These are phyloP conservation scores for Acestrorhynchus altus DNA, from an alignment of 2,797 vertebrate species.

Conservation along the genomic window DNA sequence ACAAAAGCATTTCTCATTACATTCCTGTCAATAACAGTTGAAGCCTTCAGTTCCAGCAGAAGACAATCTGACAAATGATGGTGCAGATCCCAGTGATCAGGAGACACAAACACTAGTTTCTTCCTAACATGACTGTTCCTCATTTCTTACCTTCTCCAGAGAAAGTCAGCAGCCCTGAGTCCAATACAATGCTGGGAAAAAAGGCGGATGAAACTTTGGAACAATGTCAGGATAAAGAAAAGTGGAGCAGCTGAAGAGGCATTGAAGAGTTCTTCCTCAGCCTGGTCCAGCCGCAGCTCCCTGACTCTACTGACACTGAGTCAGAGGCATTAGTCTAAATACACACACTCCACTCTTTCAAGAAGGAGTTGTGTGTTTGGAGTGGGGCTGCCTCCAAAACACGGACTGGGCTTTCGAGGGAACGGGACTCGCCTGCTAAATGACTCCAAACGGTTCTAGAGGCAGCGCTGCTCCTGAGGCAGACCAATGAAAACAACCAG, in stretches of 20 bases:
- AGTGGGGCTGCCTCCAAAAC: slow-evolving; percentile 47
- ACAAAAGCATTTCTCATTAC: no score
- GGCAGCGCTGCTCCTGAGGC: not conserved
- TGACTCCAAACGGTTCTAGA: no score
- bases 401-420: slow-evolving; percentile 56
- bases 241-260: not conserved
- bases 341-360: slow-evolving; percentile 55
- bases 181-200: not conserved
- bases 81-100: not conserved
- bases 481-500: no score
- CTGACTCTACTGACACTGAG: slow-evolving; percentile 60
- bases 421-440: slow-evolving; percentile 52
- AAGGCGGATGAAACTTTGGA: not conserved
- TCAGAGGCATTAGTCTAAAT: slow-evolving; percentile 62
- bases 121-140: not conserved
- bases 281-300: slow-evolving; percentile 17
- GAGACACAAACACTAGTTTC: not conserved
- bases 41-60: no score
- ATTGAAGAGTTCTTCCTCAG: not conserved
- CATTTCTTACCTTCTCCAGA: slow-evolving; percentile 45
- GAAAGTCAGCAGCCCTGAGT: slow-evolving; percentile 38
- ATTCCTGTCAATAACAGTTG: no score
- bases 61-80: not conserved
- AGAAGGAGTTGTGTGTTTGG: slow-evolving; percentile 24
- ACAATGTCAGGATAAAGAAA: not conserved